Evolutionary conservation across 2,797 vertebrate species (phyloP).

Genomic region (Erpetoichthys calabaricus): DNA sequence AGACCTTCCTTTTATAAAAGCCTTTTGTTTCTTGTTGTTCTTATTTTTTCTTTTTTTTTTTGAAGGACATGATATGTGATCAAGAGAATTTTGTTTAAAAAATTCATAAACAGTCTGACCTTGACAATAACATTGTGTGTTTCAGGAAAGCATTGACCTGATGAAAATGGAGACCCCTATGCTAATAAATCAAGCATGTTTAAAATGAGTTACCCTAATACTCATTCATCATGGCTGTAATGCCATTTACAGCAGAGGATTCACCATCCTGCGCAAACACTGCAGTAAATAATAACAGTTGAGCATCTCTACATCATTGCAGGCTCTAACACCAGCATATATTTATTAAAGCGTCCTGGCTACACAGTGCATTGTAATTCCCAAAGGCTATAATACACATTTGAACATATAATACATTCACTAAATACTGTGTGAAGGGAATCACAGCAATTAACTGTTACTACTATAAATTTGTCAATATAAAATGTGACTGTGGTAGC

Average conservation of each 20-base stretch:
- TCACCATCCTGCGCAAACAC: slow-evolving; percentile 83
- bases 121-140: slow-evolving; percentile 97
- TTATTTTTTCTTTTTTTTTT: slow-evolving; percentile 41
- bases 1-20: slow-evolving; percentile 55
- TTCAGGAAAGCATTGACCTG: slow-evolving; percentile 97
- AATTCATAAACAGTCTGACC: slow-evolving; percentile 82
- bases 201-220: slow-evolving; percentile 99
- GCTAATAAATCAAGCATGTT: slow-evolving; percentile 99
- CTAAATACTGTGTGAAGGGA: no score
- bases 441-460: no score
- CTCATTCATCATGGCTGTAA: slow-evolving; percentile 98
- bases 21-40: slow-evolving; percentile 26
- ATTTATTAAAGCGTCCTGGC: slow-evolving; percentile 89
- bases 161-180: slow-evolving; percentile 91
- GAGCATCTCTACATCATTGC: slow-evolving; percentile 73
- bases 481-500: no score
- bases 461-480: no score
- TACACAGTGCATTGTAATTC: slow-evolving; percentile 57
- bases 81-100: slow-evolving; percentile 61
- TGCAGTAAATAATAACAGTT: slow-evolving; percentile 99
- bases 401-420: slow-evolving; percentile 21
- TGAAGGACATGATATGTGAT: slow-evolving; percentile 62
- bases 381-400: slow-evolving; percentile 35
- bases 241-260: slow-evolving; percentile 92
- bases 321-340: slow-evolving; percentile 79